Base-by-base conservation (phyloP, 2,797 vertebrate species). In the Potorous gilbertii region DNA sequence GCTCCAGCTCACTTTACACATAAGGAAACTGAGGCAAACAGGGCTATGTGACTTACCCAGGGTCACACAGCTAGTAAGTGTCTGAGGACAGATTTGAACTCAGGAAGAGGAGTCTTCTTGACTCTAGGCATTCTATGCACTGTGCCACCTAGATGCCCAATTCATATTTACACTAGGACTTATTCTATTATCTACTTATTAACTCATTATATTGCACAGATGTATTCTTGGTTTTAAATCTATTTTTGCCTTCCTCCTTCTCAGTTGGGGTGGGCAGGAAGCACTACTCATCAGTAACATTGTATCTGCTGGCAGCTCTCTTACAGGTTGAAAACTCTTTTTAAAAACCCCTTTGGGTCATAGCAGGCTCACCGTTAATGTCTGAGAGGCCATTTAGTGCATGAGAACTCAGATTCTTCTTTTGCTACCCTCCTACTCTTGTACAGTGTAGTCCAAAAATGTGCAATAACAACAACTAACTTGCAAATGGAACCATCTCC, bases 71-170 rank as follows among this genome's bases (percentile, higher is more conserved):
- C n/a, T 21, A 74, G n/a, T n/a, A 74, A 74, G n/a, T 21, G n/a
- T 21, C 16, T 74, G 18, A 40, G 8, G 8, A n/a, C 8, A 0
- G 14, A 74, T 46, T 40, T 40, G 6, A 46, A 81, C 18, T 81
- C 18, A 24, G 18, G 66, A 74, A 74, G 34, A 74, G 0, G 14
- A 16, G 16, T 66, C 34, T 66, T 66, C 62, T 16, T 74, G 16
- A 74, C 62, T 74, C 34, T n/a, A 74, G 62, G 34, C 34, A 74
- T n/a, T 74, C n/a, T 74, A 74, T n/a, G 14, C 16, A 92, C 18
- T 18, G n/a, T 96, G 92, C 91, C 18, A 90, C 24, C 92, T 96
- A 93, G 62, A 1, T 94, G 97, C 96, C 55, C 94, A 96, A 97
- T 96, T 96, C 34, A 18, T 94, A 18, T 95, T 11, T 94, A 56